Evolutionary conservation across 2,113 vertebrate species (phyloP), one percentile per base, ranked within the genome.

Genomic region (Oncorhynchus masou): DNA sequence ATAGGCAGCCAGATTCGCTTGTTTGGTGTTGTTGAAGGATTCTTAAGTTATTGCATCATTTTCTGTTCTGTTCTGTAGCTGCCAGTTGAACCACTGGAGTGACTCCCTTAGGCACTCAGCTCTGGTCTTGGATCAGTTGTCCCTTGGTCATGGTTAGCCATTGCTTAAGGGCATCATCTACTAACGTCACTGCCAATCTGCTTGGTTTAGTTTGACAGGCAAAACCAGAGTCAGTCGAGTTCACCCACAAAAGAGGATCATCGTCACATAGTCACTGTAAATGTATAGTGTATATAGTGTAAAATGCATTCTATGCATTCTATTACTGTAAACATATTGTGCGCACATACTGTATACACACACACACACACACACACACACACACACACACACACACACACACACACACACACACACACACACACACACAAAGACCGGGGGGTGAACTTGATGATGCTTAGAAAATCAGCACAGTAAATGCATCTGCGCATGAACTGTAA

Each of bases 391-490:
- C 29, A 29, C 29, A 29, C 29, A 29, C 29, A 31, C 29, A 68
- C 29, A 39, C 67, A 68, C 64, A 29, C 64, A 66, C 54, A 24
- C 51, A 3, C 51, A 54, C 51, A 15, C 51, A 15, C 54, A 57
- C 54, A 16, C 54, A 64, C 22, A 54, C 7, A 31, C 31, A 62
- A 1, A 15, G 49, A 54, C 45, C 19, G 68, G 68, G 64, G 67
- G 83, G 69, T 72, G 71, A 78, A 74, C 66, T 74, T 70, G 79
- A 76, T 79, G 83, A 84, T 74, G 69, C 78, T 71, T 82, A 68
- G 9, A 25, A 73, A 57, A 73, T 67, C 16, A 59, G 45, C 4
- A 68, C 81, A 82, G 81, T 87, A 86, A 85, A 86, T 78, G 80
- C 25, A 76, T 85, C 62, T 65, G 70, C 22, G 59, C 67, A 34